phyloP scores from a whole-genome alignment of 2,888 invertebrate genomes.

The Frankliniella intonsa region DNA sequence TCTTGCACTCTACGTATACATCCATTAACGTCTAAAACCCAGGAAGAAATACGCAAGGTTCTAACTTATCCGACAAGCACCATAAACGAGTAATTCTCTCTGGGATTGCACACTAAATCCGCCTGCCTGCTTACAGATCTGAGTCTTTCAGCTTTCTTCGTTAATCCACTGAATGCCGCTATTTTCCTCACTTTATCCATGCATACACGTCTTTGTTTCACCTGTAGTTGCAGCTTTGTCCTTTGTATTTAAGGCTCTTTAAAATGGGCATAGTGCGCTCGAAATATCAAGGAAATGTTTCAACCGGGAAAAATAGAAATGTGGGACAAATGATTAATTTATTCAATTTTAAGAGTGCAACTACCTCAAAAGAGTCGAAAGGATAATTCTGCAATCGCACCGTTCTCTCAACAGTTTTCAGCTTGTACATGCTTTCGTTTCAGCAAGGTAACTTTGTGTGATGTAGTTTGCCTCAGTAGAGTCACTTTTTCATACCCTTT shows the following conservation, averaged over 20 bases:
- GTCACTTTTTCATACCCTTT: neutral
- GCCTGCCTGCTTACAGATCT: constrained; percentile 11
- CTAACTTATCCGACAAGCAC: too few species aligned
- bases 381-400: neutral
- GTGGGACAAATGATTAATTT: neutral
- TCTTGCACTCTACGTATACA: neutral
- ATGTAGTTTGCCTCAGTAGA: neutral
- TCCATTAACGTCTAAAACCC: too few species aligned
- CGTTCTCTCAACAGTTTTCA: neutral
- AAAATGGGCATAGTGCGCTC: neutral
- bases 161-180: neutral
- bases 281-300: neutral
- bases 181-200: neutral
- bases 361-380: neutral
- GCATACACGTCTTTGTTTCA: constrained; percentile 1
- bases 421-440: neutral
- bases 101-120: neutral
- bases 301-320: neutral
- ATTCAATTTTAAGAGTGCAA: neutral
- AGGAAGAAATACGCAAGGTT: too few species aligned
- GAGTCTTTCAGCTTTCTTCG: neutral
- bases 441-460: neutral
- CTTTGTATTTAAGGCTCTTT: neutral
- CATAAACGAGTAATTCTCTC: neutral
- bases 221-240: neutral